A percentile compares a stretch with the other conserved stretches of the same genome.
phyloP scores from a whole-genome alignment of 2,113 vertebrate species.

The Canis aureus region DNA sequence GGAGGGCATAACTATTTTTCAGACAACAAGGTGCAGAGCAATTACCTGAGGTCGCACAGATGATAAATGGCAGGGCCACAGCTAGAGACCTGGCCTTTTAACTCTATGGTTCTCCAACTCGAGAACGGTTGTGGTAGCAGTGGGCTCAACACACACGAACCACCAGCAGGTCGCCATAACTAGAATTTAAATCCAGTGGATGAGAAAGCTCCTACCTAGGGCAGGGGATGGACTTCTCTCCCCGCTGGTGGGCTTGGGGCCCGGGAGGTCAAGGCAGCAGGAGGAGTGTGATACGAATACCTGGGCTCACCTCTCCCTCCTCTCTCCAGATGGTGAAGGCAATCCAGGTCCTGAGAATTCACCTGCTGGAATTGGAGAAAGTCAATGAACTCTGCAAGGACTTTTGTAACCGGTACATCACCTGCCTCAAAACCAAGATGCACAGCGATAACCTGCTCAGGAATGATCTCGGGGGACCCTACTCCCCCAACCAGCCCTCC shows the following conservation, averaged over 20 bases:
- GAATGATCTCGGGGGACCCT: constrained; percentile 97
- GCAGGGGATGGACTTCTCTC: not conserved
- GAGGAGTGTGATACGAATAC: not conserved
- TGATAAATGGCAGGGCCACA: not conserved
- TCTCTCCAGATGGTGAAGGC: constrained; percentile 97
- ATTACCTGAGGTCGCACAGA: not conserved
- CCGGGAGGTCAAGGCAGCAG: not conserved
- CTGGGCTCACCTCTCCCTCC: constrained; percentile 29
- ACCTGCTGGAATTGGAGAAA: constrained; percentile 98
- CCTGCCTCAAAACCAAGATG: constrained; percentile 99
- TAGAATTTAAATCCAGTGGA: not conserved
- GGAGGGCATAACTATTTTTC: not conserved
- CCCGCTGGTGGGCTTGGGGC: not conserved
- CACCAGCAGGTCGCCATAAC: not conserved
- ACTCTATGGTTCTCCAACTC: not conserved
- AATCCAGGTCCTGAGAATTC: constrained; percentile 98
- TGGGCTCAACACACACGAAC: not conserved
- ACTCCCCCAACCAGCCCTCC: constrained; percentile 96
- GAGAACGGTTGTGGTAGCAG: not conserved
- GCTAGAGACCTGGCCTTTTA: not conserved
- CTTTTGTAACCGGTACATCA: constrained; percentile 99
- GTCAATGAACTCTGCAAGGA: constrained; percentile 99
- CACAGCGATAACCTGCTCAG: constrained; percentile 99
- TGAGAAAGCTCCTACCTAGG: not conserved
- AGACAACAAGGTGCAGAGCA: not conserved